These are phyloP conservation scores for Aphis craccivora DNA, from an alignment of 1,140 invertebrate species.

Conservation along the genomic window DNA sequence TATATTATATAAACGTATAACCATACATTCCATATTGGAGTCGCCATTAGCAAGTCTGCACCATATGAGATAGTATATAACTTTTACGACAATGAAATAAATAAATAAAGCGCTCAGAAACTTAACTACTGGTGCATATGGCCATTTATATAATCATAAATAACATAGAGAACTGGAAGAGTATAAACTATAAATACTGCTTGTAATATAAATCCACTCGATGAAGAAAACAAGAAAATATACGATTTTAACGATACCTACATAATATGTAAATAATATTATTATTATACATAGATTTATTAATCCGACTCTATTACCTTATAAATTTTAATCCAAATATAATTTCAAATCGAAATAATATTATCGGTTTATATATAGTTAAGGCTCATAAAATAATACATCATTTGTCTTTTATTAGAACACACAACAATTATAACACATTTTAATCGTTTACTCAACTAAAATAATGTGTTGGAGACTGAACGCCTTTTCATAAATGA, in stretches of 20 bases:
- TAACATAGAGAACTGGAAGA: neutral
- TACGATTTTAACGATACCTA: neutral
- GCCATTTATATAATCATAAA: neutral
- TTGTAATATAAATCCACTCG: constrained; percentile 11
- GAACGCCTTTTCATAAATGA: neutral
- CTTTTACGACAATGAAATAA: neutral
- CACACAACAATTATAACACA: neutral
- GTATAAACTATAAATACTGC: neutral
- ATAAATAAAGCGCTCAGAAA: neutral
- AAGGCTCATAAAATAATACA: neutral
- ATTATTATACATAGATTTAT: neutral
- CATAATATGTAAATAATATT: neutral
- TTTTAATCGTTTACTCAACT: neutral
- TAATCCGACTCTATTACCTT: neutral
- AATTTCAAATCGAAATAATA: neutral
- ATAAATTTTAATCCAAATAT: neutral
- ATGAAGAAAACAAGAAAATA: constrained; percentile 16
- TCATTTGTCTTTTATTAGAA: neutral
- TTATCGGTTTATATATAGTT: neutral
- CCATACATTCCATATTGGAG: neutral
- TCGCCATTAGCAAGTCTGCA: neutral
- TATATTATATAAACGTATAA: neutral
- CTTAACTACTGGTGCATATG: neutral
- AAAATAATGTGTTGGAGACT: no score
- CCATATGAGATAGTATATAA: neutral